Conservation (phyloP, 2,797 vertebrate genomes). For the Apodemus agrarius region DNA sequence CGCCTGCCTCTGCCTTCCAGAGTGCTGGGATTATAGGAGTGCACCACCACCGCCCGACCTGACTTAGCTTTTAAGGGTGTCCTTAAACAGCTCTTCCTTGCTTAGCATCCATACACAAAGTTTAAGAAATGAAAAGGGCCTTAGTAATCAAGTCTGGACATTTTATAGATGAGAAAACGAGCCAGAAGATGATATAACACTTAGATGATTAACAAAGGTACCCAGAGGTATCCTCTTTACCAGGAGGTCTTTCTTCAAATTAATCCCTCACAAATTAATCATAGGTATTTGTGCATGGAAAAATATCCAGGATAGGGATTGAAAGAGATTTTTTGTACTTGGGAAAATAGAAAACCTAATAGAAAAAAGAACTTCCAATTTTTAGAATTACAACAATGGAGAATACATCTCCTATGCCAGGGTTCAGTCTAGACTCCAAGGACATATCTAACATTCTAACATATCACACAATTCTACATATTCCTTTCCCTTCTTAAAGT, state of each 20-base stretch:
- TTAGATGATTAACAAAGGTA: background rate
- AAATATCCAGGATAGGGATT: conserved; percentile 44
- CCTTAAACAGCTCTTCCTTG: conserved; percentile 41
- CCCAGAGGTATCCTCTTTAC: conserved; percentile 14
- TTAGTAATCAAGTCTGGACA: background rate
- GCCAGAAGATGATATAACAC: background rate
- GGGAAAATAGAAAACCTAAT: conserved; percentile 48
- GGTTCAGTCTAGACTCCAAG: background rate
- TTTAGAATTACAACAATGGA: conserved; percentile 27
- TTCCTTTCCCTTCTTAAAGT: conserved; percentile 22
- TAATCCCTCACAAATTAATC: conserved; percentile 40
- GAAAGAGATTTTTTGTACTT: conserved; percentile 38
- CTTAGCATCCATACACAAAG: background rate
- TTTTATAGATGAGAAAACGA: conserved; percentile 38
- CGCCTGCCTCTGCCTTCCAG: too few relatives aligned
- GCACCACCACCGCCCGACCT: background rate
- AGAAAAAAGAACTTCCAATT: conserved; percentile 36
- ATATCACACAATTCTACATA: background rate
- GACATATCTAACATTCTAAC: conserved; percentile 23
- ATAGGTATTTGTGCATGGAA: conserved; percentile 13
- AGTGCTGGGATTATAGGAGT: too few relatives aligned
- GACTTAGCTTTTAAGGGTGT: background rate
- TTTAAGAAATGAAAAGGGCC: conserved; percentile 37
- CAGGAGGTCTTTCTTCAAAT: conserved; percentile 17
- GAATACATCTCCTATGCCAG: background rate